Conservation (phyloP, 1,140 invertebrate genomes). For the Trichonephila inaurata region DNA sequence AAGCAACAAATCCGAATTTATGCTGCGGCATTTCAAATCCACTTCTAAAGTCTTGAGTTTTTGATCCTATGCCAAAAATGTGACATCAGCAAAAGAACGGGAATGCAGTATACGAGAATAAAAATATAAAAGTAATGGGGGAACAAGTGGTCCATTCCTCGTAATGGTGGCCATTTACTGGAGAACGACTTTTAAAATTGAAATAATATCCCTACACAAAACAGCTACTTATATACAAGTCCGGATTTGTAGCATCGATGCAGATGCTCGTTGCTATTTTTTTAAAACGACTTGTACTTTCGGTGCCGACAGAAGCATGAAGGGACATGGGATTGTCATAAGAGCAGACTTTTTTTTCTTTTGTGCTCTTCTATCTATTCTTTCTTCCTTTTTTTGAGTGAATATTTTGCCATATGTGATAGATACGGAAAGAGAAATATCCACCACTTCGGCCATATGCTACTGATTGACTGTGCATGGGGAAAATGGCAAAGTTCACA, state of each 20-base stretch:
- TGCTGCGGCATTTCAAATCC: constrained; percentile 10
- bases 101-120: background rate
- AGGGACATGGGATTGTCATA: background rate
- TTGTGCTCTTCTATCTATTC: too few relatives aligned
- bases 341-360: background rate
- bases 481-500: background rate
- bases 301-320: background rate
- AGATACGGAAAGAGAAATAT: background rate
- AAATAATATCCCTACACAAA: constrained; percentile 45
- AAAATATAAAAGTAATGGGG: constrained; percentile 32
- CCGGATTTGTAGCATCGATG: constrained; percentile 33
- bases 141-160: constrained; percentile 59
- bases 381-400: background rate
- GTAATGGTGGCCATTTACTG: constrained; percentile 57
- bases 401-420: background rate
- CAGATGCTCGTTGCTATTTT: constrained; percentile 19
- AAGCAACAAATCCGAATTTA: constrained; percentile 42
- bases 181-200: constrained; percentile 51
- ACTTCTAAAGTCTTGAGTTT: background rate
- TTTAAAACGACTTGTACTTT: background rate
- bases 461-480: background rate
- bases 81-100: constrained; percentile 37
- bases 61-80: constrained; percentile 50
- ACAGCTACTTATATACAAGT: constrained; percentile 30
- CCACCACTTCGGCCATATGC: background rate